Evolutionary conservation across 2,888 invertebrate species (phyloP), one percentile per base, ranked within the genome.

Genomic region (Oscheius sp.): DNA sequence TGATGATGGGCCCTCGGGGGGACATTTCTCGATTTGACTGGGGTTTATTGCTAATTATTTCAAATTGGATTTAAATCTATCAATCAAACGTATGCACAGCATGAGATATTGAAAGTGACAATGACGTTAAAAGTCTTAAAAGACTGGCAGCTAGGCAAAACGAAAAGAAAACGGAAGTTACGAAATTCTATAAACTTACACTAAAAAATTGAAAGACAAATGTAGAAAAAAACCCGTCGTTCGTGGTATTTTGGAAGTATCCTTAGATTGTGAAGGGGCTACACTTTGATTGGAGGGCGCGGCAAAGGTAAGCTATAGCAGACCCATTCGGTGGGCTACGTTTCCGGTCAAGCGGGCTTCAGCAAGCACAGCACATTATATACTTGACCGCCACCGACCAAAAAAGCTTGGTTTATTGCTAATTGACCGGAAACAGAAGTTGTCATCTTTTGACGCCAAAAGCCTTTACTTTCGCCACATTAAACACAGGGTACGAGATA

Each of bases 251-350:
- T 55, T 55, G 55, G 53, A 12, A 25, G 53, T n/a, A 20, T 23
- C 37, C 15, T 15, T 37, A 37, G 8, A 37, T 37, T 37, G 3
- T 4, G 48, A 48, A 20, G 48, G 45, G n/a, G 45, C 61, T 42
- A 37, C 58, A 39, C 58, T 61, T 61, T 61, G 42, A 42, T 42
- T 29, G 42, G 61, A 29, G 42, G 61, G 42, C 29, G 45, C 42
- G 61, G 61, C 29, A 61, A 61, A 61, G 61, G 61, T 61, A 61
- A 61, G 61, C 61, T 61, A 61, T 61, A 61, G 61, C 61, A 27
- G 61, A 12, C 20, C 55, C 61, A 45, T 39, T 39, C 29, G n/a
- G 25, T 27, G 61, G 27, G 25, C 17, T 17, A n/a, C 27, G 61
- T 45, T 61, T 61, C 61, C 61, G 61, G 61, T 61, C 61, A 61